Evolutionary conservation across 2,888 invertebrate species (phyloP), one percentile per base, ranked within the genome.

Genomic region (Boloria selene): DNA sequence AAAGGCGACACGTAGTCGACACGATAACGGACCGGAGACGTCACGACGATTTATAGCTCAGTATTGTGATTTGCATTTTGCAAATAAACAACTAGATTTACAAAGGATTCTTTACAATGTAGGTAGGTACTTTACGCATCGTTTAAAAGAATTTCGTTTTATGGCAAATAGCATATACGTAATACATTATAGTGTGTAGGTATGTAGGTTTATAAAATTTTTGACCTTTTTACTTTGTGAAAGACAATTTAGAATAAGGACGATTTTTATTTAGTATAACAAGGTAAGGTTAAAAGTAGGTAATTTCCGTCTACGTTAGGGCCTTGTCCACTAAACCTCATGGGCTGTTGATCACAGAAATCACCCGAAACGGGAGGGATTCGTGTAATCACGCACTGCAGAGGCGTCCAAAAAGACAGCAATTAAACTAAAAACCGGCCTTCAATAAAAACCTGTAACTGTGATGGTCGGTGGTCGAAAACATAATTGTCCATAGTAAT

Each of bases 401-500:
- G 75, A 68, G 67, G 67, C 70, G 72, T 68, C 74, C 77, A 75
- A 78, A 75, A 79, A 82, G 79, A 79, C 77, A 82, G 83, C 83
- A 88, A 89, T 89, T 88, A 86, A 87, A 90, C 88, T 89, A 88
- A 90, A 90, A 90, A 71, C 85, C 85, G 78, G 79, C 78, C 83
- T 80, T 81, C 86, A 84, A 86, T 88, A 90, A 90, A 90, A 90
- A 89, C 84, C 87, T 85, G 85, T 79, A 81, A 84, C 82, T 87
- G 87, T 84, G 85, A 85, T 86, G 86, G 81, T 76, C 77, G 78
- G 80, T 78, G 85, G 86, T 82, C 82, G 82, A 82, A 82, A 83
- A 87, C 86, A 87, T 88, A 89, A 90, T 89, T 86, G 88, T 88
- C 83, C 81, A 85, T 86, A 83, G 88, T 90, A 88, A 90, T 88